A percentile compares a stretch with the other conserved stretches of the same genome.
phyloP scores from a whole-genome alignment of 1,140 invertebrate genomes.

The Achroia grisella region DNA sequence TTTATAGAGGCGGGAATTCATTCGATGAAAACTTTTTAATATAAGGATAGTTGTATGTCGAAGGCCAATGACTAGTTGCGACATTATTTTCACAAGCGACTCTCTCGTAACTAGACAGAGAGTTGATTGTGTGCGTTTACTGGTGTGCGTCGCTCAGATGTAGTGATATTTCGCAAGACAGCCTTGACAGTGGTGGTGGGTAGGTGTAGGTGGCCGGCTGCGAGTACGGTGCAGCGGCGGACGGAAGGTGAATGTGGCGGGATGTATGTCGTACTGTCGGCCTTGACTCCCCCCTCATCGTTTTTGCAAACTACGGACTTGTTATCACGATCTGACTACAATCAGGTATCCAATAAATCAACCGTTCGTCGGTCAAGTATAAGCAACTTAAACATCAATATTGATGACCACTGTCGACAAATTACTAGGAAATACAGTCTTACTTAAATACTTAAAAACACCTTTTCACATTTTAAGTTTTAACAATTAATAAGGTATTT shows the following conservation, averaged over 20 bases:
- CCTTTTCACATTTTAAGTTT: too few relatives aligned
- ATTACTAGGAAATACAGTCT: too few relatives aligned
- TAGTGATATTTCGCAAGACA: conserved; percentile 46
- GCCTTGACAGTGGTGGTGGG: conserved; percentile 62
- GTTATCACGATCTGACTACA: neutral
- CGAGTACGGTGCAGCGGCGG: conserved; percentile 18
- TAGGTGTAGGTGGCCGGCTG: conserved; percentile 22
- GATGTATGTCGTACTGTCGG: conserved; percentile 52
- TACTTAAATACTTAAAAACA: too few relatives aligned
- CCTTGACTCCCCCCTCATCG: conserved; percentile 59
- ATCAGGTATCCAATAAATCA: too few relatives aligned
- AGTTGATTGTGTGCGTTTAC: conserved; percentile 18
- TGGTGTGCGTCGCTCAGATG: conserved; percentile 2
- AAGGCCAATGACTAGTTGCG: conserved; percentile 33
- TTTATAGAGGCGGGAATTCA: conserved; percentile 2
- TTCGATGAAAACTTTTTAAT: conserved; percentile 11
- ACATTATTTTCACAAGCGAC: conserved; percentile 43
- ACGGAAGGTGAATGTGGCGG: conserved; percentile 66
- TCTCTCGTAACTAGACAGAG: conserved; percentile 24
- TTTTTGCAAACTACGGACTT: conserved; percentile 16
- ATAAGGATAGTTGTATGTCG: conserved; percentile 8
- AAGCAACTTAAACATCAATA: too few relatives aligned
- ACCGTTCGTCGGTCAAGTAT: too few relatives aligned
- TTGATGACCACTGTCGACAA: too few relatives aligned
- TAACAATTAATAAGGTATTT: too few relatives aligned